Evolutionary conservation across 2,888 invertebrate genomes (phyloP), one percentile per base, ranked within the genome.

Genomic region (Ennomos erosarius): DNA sequence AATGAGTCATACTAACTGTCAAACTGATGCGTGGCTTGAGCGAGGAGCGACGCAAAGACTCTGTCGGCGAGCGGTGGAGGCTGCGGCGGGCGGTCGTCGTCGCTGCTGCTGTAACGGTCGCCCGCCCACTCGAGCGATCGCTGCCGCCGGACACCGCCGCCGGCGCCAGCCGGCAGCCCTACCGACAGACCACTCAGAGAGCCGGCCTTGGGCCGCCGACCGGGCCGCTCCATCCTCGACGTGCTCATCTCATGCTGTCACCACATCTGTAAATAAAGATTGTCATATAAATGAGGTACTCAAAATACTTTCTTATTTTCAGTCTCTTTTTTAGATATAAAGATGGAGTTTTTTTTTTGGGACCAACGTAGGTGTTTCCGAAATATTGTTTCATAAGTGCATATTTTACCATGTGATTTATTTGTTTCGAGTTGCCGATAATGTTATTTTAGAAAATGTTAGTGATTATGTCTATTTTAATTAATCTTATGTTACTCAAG

Each of bases 101-200:
- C 92, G 66, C 92, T 92, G 78, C 93, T 93, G 82, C 93, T 93
- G 79, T 93, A 93, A 62, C 93, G 85, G 77, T 93, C 92, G 65
- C 93, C 93, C 61, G 87, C 85, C 93, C 94, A 93, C 85, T 93
- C 93, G 45, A 93, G 87, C 76, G 93, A 93, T 72, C 93, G 93
- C 82, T 93, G 93, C 52, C 93, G 93, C 54, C 93, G 86, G 55
- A 91, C 91, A 62, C 78, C 76, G 33, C 78, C 75, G 39, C 77
- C 71, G 68, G 82, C 75, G 42, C 77, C 71, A 68, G 82, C 75
- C 67, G 80, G 85, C 80, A 82, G 78, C 70, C 82, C 85, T 54
- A 85, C 87, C 8, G 88, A 81, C 68, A 90, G 71, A 4, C 90
- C 90, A 72, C 88, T 89, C 73, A 91, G 78, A 63, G 91, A 91